These are phyloP conservation scores for Ophion obscuratus DNA, from an alignment of 2,888 invertebrate species.

Conservation along the genomic window DNA sequence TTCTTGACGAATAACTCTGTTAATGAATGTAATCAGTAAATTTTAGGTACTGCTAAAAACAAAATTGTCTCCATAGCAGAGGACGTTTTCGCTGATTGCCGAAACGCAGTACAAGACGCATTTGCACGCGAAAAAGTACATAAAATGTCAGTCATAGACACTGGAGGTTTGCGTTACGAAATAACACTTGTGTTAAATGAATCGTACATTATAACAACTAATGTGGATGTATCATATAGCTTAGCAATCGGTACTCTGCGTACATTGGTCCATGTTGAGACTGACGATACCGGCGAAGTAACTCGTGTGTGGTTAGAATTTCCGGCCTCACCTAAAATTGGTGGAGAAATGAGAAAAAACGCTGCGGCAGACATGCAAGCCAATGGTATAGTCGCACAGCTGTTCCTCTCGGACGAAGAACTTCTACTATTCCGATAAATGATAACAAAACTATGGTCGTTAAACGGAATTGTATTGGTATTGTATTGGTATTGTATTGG, in stretches of 20 bases:
- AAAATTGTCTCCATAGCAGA: slow-evolving; percentile 67
- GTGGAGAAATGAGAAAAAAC: too few relatives aligned
- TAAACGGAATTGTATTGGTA: too few relatives aligned
- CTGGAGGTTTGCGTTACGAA: too few relatives aligned
- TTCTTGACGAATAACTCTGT: slow-evolving; percentile 72
- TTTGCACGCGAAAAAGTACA: slow-evolving; percentile 59
- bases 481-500: too few relatives aligned
- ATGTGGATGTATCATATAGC: slow-evolving; percentile 75
- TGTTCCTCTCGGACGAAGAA: too few relatives aligned
- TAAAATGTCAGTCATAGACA: slow-evolving; percentile 46
- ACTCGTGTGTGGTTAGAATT: too few relatives aligned
- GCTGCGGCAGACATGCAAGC: too few relatives aligned
- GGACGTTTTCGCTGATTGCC: slow-evolving; percentile 65
- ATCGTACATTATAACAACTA: slow-evolving; percentile 71
- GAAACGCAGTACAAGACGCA: slow-evolving; percentile 55
- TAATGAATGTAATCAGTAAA: slow-evolving; percentile 70
- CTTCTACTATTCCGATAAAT: too few relatives aligned
- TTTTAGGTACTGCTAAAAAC: slow-evolving; percentile 40
- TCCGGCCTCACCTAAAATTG: too few relatives aligned
- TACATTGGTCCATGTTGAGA: slow-evolving; percentile 71
- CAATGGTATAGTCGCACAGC: too few relatives aligned
- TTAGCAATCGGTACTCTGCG: slow-evolving; percentile 74
- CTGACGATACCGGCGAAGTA: slow-evolving; percentile 34
- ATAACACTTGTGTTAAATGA: slow-evolving; percentile 55
- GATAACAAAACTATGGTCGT: too few relatives aligned